Percentiles rank a stretch among this genome's conserved stretches.
phyloP scores from a whole-genome alignment of 2,888 invertebrate genomes.

The Tipula confusa region DNA sequence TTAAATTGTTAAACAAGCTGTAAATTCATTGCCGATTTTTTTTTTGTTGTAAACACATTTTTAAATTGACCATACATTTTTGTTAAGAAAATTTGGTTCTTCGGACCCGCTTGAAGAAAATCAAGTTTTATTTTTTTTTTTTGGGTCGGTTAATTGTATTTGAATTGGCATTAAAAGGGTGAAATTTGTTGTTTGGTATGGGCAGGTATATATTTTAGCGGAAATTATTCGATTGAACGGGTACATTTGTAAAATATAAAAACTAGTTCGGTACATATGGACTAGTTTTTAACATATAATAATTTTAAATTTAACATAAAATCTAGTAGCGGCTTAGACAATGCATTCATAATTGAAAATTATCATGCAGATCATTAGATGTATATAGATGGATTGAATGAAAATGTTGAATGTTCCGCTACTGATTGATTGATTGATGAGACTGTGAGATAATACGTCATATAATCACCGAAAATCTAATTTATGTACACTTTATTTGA shows the following conservation, averaged over 20 bases:
- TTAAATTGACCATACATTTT: not conserved
- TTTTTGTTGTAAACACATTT: not conserved
- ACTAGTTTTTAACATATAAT: not conserved
- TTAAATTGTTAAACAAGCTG: conserved; percentile 25
- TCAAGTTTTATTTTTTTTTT: not conserved
- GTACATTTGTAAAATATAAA: not conserved
- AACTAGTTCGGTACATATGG: too few species aligned
- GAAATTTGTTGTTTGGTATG: not conserved
- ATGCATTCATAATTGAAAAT: too few species aligned
- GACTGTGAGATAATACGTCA: too few species aligned
- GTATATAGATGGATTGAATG: too few species aligned
- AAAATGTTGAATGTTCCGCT: too few species aligned
- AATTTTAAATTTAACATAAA: not conserved
- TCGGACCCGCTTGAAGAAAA: not conserved
- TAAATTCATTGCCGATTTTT: not conserved
- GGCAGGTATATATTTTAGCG: not conserved
- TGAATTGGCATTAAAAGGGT: not conserved
- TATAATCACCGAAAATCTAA: too few species aligned
- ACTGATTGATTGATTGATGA: too few species aligned
- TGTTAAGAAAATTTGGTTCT: not conserved
- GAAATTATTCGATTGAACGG: not conserved
- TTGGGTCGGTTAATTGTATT: not conserved
- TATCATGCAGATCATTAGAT: too few species aligned
- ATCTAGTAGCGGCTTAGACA: too few species aligned
- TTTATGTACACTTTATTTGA: too few species aligned